Evolutionary conservation across 2,888 invertebrate genomes (phyloP).

Genomic region (Apodemia mormo): DNA sequence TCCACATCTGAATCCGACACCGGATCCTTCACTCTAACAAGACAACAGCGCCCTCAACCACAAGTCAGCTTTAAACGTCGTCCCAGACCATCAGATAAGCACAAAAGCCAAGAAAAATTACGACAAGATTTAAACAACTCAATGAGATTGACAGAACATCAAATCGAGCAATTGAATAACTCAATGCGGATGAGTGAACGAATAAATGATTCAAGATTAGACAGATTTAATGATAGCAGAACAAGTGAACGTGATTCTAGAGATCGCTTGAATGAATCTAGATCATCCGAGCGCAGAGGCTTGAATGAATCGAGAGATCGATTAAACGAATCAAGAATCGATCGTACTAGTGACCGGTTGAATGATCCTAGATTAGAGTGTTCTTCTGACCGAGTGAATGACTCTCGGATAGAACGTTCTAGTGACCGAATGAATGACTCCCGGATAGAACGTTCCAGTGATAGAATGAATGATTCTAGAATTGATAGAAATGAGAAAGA

Average conservation of each 20-base stretch:
- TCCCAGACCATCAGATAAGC: constrained; percentile 60
- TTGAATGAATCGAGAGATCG: constrained; percentile 38
- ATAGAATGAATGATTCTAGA: constrained; percentile 36
- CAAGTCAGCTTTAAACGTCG: constrained; percentile 69
- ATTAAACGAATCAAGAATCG: constrained; percentile 50
- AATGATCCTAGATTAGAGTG: constrained; percentile 49
- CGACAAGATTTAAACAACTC: constrained; percentile 51
- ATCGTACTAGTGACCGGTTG: constrained; percentile 44
- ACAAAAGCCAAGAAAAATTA: constrained; percentile 60
- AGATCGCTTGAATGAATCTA: constrained; percentile 35
- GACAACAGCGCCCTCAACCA: constrained; percentile 71
- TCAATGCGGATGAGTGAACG: constrained; percentile 47
- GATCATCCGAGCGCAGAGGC: constrained; percentile 25
- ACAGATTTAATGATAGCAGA: constrained; percentile 30
- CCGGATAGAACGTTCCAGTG: constrained; percentile 32
- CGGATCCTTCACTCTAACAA: constrained; percentile 69
- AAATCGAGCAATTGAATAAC: constrained; percentile 49
- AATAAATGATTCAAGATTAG: constrained; percentile 49
- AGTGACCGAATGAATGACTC: constrained; percentile 42
- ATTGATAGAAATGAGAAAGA: constrained; percentile 31
- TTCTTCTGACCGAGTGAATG: constrained; percentile 44
- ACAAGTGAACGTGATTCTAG: constrained; percentile 48
- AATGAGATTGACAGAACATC: constrained; percentile 50
- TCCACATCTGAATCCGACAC: constrained; percentile 76
- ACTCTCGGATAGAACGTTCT: constrained; percentile 38